Evolutionary conservation across 2,888 invertebrate species (phyloP), one percentile per base, ranked within the genome.

Genomic region (Xiphydria camelus): DNA sequence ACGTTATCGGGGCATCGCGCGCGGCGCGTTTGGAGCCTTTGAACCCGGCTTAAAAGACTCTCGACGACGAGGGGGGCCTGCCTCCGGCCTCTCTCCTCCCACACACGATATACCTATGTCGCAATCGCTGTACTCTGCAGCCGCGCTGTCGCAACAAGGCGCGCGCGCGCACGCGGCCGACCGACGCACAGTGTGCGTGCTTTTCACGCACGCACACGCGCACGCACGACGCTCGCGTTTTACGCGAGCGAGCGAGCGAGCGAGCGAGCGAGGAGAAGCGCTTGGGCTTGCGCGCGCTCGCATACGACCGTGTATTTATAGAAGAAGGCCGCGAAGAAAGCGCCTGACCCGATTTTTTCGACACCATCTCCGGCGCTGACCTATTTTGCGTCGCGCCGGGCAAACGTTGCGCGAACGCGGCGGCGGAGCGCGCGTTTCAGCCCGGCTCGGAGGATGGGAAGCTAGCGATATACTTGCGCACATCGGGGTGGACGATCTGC

Each of bases 261-360:
- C n/a, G n/a, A n/a, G n/a, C n/a, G n/a, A n/a, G n/a, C n/a, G n/a
- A n/a, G n/a, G n/a, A n/a, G n/a, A n/a, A n/a, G n/a, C n/a, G n/a
- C n/a, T n/a, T 23, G 12, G 23, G 39, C 35, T 15, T 43, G 25
- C 37, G 31, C 41, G 41, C 32, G 29, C 31, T 33, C 37, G 35
- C 25, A 25, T 26, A 22, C 18, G 37, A 19, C 29, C 37, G 52
- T 41, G 48, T 62, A 62, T 63, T 62, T 63, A 63, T 62, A 62
- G 62, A 54, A 62, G 64, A 66, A 67, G 67, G 64, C 62, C 67
- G 59, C 49, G 60, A 68, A 68, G 67, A 68, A 68, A 68, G 67
- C 60, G 46, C 47, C 55, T 50, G 59, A 44, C 53, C 47, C 48
- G 58, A 57, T 62, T 49, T 59, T 66, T 67, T 65, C 66, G 63